These are phyloP conservation scores for Melinopterus prodromus DNA, from an alignment of 2,888 invertebrate genomes.

Conservation along the genomic window DNA sequence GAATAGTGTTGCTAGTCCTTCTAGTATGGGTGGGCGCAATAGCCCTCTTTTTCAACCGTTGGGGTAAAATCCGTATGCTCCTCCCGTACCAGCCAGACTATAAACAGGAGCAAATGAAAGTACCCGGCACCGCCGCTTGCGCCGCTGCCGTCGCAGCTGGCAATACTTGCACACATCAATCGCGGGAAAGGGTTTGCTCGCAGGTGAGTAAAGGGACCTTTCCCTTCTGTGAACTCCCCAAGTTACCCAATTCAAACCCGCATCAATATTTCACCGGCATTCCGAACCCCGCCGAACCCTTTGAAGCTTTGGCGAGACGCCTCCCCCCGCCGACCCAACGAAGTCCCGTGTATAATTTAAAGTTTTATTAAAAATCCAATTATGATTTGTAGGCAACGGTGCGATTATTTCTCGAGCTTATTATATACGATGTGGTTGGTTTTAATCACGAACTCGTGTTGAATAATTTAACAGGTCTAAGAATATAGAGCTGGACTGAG, in stretches of 20 bases:
- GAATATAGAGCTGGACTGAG: background rate
- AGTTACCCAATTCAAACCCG: background rate
- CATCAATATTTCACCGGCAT: background rate
- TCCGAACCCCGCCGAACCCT: background rate
- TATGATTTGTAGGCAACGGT: background rate
- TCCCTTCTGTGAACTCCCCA: background rate
- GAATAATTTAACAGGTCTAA: background rate
- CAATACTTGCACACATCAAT: constrained; percentile 66
- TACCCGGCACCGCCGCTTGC: constrained; percentile 76
- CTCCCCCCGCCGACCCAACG: background rate
- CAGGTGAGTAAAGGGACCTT: constrained; percentile 61
- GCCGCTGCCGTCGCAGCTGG: constrained; percentile 65
- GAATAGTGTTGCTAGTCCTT: constrained; percentile 83
- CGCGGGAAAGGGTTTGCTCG: constrained; percentile 66
- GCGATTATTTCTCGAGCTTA: background rate
- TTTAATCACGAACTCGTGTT: background rate
- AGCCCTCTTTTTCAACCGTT: constrained; percentile 85
- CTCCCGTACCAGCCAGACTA: constrained; percentile 92
- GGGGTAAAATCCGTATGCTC: constrained; percentile 91
- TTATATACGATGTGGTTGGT: background rate
- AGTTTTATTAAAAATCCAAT: background rate
- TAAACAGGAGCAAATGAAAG: constrained; percentile 84
- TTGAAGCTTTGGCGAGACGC: background rate
- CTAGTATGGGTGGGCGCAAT: constrained; percentile 89
- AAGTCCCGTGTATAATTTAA: background rate